Conservation (phyloP, 2,888 invertebrate species). For the Clanis bilineata region DNA sequence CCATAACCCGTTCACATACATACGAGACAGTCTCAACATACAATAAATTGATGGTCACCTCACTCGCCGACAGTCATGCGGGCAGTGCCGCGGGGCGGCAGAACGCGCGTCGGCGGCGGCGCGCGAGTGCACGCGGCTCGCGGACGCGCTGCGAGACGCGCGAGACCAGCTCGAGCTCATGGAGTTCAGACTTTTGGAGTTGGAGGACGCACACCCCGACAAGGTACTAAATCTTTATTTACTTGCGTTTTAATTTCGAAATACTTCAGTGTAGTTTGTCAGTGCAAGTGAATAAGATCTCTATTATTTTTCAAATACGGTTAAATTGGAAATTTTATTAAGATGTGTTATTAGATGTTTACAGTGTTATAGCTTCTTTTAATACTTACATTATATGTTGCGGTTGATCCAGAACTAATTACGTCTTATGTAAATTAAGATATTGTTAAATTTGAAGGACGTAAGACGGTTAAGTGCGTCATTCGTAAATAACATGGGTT, state of each 20-base stretch:
- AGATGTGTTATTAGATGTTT: neutral
- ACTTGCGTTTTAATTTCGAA: neutral
- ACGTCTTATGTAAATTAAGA: too few species aligned
- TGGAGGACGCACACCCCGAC: conserved; percentile 85
- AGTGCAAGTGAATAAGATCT: too few species aligned
- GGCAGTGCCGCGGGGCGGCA: conserved; percentile 68
- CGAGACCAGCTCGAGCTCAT: conserved; percentile 90
- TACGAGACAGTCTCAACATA: conserved; percentile 1
- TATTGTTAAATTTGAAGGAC: neutral
- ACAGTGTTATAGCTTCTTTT: too few species aligned
- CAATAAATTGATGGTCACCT: conserved; percentile 34
- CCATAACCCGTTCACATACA: neutral
- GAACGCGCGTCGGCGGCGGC: conserved; percentile 71
- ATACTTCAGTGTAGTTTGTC: too few species aligned
- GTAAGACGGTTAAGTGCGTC: neutral
- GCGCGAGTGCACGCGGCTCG: conserved; percentile 81
- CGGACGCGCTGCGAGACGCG: conserved; percentile 87
- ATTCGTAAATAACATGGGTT: neutral
- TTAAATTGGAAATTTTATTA: too few species aligned
- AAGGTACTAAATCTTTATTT: conserved; percentile 49
- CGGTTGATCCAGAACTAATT: too few species aligned
- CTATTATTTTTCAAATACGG: too few species aligned
- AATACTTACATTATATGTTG: too few species aligned
- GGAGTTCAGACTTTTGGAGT: conserved; percentile 89
- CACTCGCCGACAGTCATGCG: conserved; percentile 62